These are phyloP conservation scores for Morpho helenor DNA, from an alignment of 2,888 invertebrate species.

Conservation along the genomic window DNA sequence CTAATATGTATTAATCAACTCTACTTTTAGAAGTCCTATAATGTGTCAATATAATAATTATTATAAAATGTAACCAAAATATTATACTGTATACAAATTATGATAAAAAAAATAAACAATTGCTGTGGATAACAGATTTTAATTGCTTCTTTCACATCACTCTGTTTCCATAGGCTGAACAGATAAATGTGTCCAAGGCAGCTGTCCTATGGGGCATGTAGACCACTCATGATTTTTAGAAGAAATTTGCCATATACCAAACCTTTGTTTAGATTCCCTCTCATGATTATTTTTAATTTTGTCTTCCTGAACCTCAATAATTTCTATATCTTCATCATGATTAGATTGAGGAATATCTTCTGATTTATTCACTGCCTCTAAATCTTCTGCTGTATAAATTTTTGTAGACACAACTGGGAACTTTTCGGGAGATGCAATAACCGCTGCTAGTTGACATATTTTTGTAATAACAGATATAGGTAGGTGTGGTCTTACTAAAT, in stretches of 20 bases:
- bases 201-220: constrained; percentile 67
- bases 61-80: constrained; percentile 72
- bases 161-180: constrained; percentile 25
- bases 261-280: constrained; percentile 22
- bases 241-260: constrained; percentile 55
- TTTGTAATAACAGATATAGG: constrained; percentile 40
- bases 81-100: constrained; percentile 73
- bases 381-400: constrained; percentile 68
- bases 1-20: constrained; percentile 65
- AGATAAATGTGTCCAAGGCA: constrained; percentile 61
- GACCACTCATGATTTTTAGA: constrained; percentile 56
- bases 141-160: constrained; percentile 23
- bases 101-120: constrained; percentile 66
- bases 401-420: constrained; percentile 38
- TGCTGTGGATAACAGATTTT: constrained; percentile 55
- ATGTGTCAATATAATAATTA: constrained; percentile 67
- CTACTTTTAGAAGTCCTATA: constrained; percentile 69
- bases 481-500: constrained; percentile 50
- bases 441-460: constrained; percentile 50
- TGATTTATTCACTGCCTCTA: constrained; percentile 34
- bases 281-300: constrained; percentile 19
- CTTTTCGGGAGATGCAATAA: constrained; percentile 54
- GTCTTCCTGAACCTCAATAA: constrained; percentile 12
- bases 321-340: constrained; percentile 26
- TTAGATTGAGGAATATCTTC: constrained; percentile 20